Percentiles rank a stretch among this genome's conserved stretches.
Evolutionary conservation across 2,797 vertebrate species (phyloP).

Genomic region (Anniella stebbinsi): DNA sequence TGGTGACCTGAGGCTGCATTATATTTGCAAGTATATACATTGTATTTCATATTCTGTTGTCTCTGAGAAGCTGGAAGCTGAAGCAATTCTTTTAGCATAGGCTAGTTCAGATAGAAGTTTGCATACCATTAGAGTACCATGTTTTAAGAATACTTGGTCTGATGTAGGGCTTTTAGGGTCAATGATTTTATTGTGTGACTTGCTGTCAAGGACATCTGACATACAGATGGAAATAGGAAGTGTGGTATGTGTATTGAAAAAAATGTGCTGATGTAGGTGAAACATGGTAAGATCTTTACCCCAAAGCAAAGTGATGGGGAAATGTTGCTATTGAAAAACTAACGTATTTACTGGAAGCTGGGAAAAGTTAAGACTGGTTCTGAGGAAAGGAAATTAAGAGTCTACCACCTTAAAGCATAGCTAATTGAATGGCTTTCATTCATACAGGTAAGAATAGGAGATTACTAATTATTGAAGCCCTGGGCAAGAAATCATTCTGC

Average conservation of each 20-base stretch:
- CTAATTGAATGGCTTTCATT: not conserved
- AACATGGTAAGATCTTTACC: not conserved
- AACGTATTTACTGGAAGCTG: not conserved
- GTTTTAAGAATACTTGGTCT: not conserved
- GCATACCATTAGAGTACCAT: not conserved
- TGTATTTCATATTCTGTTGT: not conserved
- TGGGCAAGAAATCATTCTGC: not conserved
- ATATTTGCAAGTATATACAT: not conserved
- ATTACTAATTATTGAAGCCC: not conserved
- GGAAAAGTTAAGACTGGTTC: not conserved
- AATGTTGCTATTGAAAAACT: not conserved
- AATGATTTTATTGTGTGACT: conserved; percentile 1
- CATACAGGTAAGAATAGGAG: not conserved
- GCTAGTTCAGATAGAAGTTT: not conserved
- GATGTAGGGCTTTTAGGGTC: not conserved
- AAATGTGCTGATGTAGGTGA: not conserved
- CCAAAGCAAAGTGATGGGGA: not conserved
- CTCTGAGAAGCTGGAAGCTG: not conserved
- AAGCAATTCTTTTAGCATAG: not conserved
- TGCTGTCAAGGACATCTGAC: not conserved
- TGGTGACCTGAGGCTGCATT: not conserved
- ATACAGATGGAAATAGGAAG: conserved; percentile 3
- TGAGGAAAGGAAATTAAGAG: not conserved
- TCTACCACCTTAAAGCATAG: not conserved
- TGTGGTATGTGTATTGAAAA: not conserved